Conservation (phyloP, 1,140 invertebrate genomes). For the Cyphomyrmex costatus region DNA sequence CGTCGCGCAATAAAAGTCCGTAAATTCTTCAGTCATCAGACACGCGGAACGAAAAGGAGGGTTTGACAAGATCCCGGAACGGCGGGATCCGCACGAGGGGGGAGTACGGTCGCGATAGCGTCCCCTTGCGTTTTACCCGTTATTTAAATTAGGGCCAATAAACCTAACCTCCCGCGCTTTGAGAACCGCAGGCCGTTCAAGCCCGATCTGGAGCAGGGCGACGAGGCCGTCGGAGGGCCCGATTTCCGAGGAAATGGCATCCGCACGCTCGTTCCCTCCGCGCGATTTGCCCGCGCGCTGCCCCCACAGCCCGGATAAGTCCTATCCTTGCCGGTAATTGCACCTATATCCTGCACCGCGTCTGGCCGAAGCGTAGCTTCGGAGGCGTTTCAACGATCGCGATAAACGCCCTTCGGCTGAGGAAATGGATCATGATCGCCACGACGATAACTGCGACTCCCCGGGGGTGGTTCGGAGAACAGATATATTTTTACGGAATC, state of each 20-base stretch:
- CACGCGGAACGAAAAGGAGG: slow-evolving; percentile 40
- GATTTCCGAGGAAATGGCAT: slow-evolving; percentile 59
- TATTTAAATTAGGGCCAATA: slow-evolving; percentile 83
- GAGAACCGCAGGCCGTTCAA: background rate
- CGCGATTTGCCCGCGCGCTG: slow-evolving; percentile 52
- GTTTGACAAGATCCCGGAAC: slow-evolving; percentile 41
- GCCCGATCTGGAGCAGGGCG: slow-evolving; percentile 23
- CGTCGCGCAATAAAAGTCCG: slow-evolving; percentile 74
- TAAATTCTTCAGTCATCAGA: slow-evolving; percentile 80
- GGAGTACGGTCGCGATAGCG: slow-evolving; percentile 45
- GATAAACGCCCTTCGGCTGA: slow-evolving; percentile 67
- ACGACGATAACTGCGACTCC: slow-evolving; percentile 32
- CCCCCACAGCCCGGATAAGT: slow-evolving; percentile 57
- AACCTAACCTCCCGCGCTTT: slow-evolving; percentile 63
- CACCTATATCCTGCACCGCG: slow-evolving; percentile 64
- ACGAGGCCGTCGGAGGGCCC: slow-evolving; percentile 15
- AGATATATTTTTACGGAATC: background rate
- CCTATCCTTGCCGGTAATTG: slow-evolving; percentile 67
- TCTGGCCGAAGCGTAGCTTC: slow-evolving; percentile 42
- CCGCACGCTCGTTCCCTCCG: background rate
- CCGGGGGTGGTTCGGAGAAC: background rate
- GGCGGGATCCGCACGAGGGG: slow-evolving; percentile 3
- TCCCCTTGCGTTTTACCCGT: slow-evolving; percentile 56
- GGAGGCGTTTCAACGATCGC: slow-evolving; percentile 57
- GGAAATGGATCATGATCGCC: slow-evolving; percentile 72